Evolutionary conservation across 2,113 vertebrate species (phyloP).

Genomic region (Tylochromis polylepis): DNA sequence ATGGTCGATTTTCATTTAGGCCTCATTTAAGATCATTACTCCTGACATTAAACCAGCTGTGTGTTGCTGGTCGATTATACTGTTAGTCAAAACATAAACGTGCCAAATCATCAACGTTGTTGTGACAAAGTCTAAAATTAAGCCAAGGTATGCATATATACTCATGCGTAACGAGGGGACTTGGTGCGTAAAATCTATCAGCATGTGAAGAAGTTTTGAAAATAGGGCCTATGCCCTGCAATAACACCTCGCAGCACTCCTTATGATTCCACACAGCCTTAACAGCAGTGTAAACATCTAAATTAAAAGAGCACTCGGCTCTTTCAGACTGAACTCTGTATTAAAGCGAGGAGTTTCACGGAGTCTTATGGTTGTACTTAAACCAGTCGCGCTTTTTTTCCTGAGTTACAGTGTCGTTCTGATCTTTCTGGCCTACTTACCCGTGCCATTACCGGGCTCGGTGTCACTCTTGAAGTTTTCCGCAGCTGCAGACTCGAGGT

Average conservation of each 20-base stretch:
- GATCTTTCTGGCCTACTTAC: slow-evolving; percentile 58
- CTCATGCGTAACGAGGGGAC: neutral
- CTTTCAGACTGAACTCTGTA: neutral
- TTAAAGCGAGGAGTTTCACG: neutral
- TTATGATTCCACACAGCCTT: neutral
- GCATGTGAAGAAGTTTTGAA: neutral
- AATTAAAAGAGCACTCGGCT: neutral
- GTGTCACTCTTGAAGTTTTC: slow-evolving; percentile 80
- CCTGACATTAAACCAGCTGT: neutral
- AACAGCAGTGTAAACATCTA: neutral
- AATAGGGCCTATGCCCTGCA: neutral
- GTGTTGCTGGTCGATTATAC: neutral
- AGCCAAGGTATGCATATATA: neutral
- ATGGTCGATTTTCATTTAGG: neutral
- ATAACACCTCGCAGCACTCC: neutral
- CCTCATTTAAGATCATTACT: neutral
- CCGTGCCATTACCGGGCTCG: slow-evolving; percentile 81
- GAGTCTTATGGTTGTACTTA: neutral
- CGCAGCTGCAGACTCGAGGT: slow-evolving; percentile 69
- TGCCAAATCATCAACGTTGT: neutral
- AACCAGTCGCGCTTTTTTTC: neutral
- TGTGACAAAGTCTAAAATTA: neutral
- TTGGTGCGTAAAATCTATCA: slow-evolving; percentile 43
- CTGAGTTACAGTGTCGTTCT: neutral
- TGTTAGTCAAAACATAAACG: neutral